Base-by-base conservation (phyloP, 2,113 vertebrate species). In the Furnarius figulus region DNA sequence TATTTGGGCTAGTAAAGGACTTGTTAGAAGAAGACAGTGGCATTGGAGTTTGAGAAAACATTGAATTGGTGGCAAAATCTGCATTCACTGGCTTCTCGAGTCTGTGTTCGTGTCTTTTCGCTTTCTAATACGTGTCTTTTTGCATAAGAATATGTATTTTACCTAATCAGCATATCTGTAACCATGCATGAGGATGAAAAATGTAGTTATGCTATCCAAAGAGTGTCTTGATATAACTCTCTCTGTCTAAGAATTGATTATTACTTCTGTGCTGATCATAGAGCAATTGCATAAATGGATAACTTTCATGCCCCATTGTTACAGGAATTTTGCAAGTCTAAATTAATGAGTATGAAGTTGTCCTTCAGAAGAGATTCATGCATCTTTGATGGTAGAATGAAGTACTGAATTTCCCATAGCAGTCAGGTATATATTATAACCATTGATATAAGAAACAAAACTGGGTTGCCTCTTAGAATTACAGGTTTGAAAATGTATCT, bases 111-210 rank as follows among this genome's bases (percentile, higher is more conserved):
- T 44, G 59, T 65, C 85, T 88, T 80, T 71, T 90, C 42, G 30
- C 49, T 73, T 88, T 75, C 44, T 58, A 68, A 72, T 77, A 35
- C 11, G 8, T 44, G 16, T 24, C 55, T 81, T 94, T 85, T 63
- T 80, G 39, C 22, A 71, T 78, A 78, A 85, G 47, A 88, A 74
- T 84, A 46, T 74, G 11, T 94, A 47, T 90, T 90, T 95, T 93
- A 90, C 83, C 72, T 83, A 88, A 96, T 75, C 81, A 68, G 37
- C 44, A 40, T 73, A 76, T 84, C 75, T 78, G 56, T 93, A 93
- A 56, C 93, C 28, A 8, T 56, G 68, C 25, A 27, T 17, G 27
- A 72, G 70, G 47, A 84, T n/a, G 28, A 84, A 90, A 91, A 92
- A 75, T 33, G 19, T 68, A 30, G 5, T 88, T 86, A n/a, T 78